Conservation (phyloP, 2,797 vertebrate species). For the Centroberyx gerrardi region DNA sequence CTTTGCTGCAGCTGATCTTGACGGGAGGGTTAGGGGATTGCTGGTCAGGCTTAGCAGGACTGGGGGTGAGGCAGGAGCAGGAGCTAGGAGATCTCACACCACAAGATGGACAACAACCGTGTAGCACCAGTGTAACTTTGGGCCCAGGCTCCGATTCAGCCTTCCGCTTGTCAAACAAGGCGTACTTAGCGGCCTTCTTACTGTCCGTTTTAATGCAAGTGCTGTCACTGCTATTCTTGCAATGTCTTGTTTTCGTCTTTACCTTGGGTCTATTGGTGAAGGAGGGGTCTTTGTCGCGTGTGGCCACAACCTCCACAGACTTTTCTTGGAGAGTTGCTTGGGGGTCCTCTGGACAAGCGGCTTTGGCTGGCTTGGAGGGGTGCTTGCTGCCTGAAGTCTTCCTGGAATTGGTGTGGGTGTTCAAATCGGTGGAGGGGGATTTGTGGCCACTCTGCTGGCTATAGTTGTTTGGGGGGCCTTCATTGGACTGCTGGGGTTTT, state of each 20-base stretch:
- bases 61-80: constrained; percentile 59
- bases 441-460: constrained; percentile 76
- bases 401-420: constrained; percentile 13
- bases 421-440: constrained; percentile 30
- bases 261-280: constrained; percentile 88
- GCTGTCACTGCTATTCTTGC: constrained; percentile 62
- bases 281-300: constrained; percentile 74
- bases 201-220: constrained; percentile 62
- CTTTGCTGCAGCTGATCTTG: constrained; percentile 67
- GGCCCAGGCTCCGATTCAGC: constrained; percentile 23
- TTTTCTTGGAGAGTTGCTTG: constrained; percentile 77
- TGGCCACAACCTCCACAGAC: constrained; percentile 70
- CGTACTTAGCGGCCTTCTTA: constrained; percentile 66
- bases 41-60: constrained; percentile 70
- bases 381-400: constrained; percentile 79
- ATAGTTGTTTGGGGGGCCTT: constrained; percentile 51
- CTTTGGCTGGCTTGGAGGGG: constrained; percentile 78
- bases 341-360: constrained; percentile 27
- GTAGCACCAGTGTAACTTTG: constrained; percentile 58
- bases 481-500: constrained; percentile 46
- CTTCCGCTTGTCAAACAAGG: constrained; percentile 77
- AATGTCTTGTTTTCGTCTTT: constrained; percentile 86
- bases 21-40: constrained; percentile 50
- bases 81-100: constrained; percentile 45
- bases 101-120: constrained; percentile 66